Base-by-base conservation (phyloP, 1,140 invertebrate genomes). In the Drosophila leontia region DNA sequence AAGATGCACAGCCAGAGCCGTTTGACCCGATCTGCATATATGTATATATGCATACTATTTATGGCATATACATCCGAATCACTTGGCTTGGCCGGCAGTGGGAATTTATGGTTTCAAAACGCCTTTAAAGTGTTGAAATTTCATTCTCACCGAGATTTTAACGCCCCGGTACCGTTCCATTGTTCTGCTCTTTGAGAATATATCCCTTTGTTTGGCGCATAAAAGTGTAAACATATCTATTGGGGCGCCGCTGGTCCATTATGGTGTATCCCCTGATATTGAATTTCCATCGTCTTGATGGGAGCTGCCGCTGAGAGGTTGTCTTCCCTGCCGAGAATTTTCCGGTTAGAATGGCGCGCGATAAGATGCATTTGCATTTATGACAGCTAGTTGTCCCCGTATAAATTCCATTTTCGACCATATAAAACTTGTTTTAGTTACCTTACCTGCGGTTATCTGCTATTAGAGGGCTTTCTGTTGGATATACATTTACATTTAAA, bases 91-190 rank as follows among this genome's bases (percentile, higher is more conserved):
- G 45, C 50, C 39, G 34, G 56, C 75, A 59, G 61, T 32, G 59
- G 83, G 63, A 70, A 82, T 87, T 86, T 86, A 82, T 87, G 70
- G 76, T 79, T 61, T 64, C 70, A 78, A 70, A 78, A 67, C 64
- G 67, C 80, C 51, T 86, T 79, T 62, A 75, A 86, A 86, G 83
- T 87, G 83, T 87, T 80, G 79, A 87, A 82, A 86, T 72, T 80
- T 59, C 75, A 82, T 86, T 79, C 83, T 82, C 44, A 75, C 79
- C 71, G 70, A 61, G 75, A 68, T 69, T 82, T 86, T 82, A 62
- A 82, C 80, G 34, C 63, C 61, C 67, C 50, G 41, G 68, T 51
- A 65, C 75, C 72, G 70, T 51, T 74, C 71, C 51, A 56, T 75
- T 75, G 59, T 75, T 50, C 50, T 75, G 12, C 56, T 34, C 72